Conservation (phyloP, 2,888 invertebrate species). For the Diaprepes abbreviatus region DNA sequence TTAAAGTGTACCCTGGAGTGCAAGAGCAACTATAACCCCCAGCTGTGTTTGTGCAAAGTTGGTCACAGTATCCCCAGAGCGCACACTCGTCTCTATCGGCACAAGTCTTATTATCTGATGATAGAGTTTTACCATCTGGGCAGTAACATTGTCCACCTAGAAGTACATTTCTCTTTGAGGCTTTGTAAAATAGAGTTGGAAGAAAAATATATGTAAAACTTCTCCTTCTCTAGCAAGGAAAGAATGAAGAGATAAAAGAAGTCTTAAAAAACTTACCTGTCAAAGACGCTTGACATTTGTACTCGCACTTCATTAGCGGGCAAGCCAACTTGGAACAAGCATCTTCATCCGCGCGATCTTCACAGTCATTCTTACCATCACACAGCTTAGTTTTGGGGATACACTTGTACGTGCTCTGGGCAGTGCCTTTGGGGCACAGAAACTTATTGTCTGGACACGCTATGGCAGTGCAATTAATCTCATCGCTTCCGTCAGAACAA, state of each 20-base stretch:
- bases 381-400: conserved; percentile 90
- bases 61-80: conserved; percentile 96
- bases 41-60: conserved; percentile 90
- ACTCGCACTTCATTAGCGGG: conserved; percentile 87
- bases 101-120: conserved; percentile 88
- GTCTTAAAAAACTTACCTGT: conserved; percentile 60
- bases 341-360: conserved; percentile 92
- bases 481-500: conserved; percentile 93
- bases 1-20: conserved; percentile 71
- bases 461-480: conserved; percentile 88
- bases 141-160: conserved; percentile 91
- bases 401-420: conserved; percentile 84
- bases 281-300: conserved; percentile 91
- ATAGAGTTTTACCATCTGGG: conserved; percentile 86
- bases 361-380: conserved; percentile 91
- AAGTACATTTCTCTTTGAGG: no score
- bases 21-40: conserved; percentile 90
- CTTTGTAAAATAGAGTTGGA: no score
- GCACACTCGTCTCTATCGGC: conserved; percentile 92
- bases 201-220: no score
- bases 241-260: no score
- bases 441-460: conserved; percentile 93
- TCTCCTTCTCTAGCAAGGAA: no score
- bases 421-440: conserved; percentile 84
- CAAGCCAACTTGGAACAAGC: conserved; percentile 89